A percentile compares a stretch with the other conserved stretches of the same genome.
Evolutionary conservation across 2,797 vertebrate genomes (phyloP).

Genomic region (Falco biarmicus): DNA sequence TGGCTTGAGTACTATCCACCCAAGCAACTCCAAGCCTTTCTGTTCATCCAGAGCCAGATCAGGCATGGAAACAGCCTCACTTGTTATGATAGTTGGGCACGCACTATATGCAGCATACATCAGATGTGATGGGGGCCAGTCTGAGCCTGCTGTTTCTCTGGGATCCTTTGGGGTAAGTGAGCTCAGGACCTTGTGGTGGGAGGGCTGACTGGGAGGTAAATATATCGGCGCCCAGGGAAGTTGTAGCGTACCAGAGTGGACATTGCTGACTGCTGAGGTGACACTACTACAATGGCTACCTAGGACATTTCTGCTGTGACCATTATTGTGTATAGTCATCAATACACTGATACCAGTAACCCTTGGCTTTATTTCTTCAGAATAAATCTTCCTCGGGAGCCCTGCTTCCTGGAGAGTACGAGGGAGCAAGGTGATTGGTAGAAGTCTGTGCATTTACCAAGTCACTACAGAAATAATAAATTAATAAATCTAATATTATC

Average conservation of each 20-base stretch:
- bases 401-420: neutral
- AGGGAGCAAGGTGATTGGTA: neutral
- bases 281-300: neutral
- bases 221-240: neutral
- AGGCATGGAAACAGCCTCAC: neutral
- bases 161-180: neutral
- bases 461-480: neutral
- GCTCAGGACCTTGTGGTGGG: neutral
- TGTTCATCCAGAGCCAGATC: neutral
- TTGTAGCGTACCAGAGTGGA: neutral
- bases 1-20: neutral
- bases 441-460: neutral
- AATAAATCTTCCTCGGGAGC: neutral
- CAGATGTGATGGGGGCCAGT: neutral
- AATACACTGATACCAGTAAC: neutral
- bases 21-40: neutral
- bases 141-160: neutral
- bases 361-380: neutral
- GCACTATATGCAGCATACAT: too few species aligned
- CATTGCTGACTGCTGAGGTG: neutral
- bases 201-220: neutral
- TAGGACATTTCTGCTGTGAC: neutral
- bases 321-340: neutral
- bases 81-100: rapidly evolving
- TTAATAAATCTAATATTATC: neutral